Base-by-base conservation (phyloP, 2,113 vertebrate species). In the Notothenia coriiceps region DNA sequence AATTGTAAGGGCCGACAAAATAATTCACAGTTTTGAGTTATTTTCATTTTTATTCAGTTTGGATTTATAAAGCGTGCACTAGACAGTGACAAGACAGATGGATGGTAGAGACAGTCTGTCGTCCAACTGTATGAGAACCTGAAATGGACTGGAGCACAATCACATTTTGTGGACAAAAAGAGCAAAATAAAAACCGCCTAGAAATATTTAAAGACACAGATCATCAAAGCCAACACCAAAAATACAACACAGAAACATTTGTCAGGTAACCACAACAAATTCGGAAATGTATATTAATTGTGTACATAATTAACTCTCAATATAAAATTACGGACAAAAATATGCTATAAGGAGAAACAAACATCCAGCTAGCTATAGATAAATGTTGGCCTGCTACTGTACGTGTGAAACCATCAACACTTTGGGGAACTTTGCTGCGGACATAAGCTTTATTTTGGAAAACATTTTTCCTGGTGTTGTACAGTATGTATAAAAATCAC, bases 21-120 rank as follows among this genome's bases (percentile, higher is more conserved):
- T 84, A 77, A 86, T 83, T 86, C 75, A 79, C 74, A 79, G 71
- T 81, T 80, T 77, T 74, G 61, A 59, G 68, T 82, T 82, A 74
- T 81, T 82, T 88, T 68, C 10, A 76, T 84, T 87, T 81, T 49
- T 25, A 55, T 70, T 70, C 20, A 54, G 55, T 40, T 80, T 64
- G 79, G 70, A 85, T 89, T 85, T 80, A 80, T 67, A 47, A 6
- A 13, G 52, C 17, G 44, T 64, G 40, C 43, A 60, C 15, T 46
- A 15, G 62, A 86, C 74, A 70, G 22, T 74, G 74, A 83, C 64
- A 68, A 49, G 61, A 73, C 46, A 60, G 76, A 86, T 63, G 63
- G 44, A 75, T 9, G 47, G 55, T 18, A 57, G 71, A 74, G 43
- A 75, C 62, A 40, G 33, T 50, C 46, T 62, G 43, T 59, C 57